phyloP scores from a whole-genome alignment of 2,113 vertebrate genomes.

The Gobius niger region DNA sequence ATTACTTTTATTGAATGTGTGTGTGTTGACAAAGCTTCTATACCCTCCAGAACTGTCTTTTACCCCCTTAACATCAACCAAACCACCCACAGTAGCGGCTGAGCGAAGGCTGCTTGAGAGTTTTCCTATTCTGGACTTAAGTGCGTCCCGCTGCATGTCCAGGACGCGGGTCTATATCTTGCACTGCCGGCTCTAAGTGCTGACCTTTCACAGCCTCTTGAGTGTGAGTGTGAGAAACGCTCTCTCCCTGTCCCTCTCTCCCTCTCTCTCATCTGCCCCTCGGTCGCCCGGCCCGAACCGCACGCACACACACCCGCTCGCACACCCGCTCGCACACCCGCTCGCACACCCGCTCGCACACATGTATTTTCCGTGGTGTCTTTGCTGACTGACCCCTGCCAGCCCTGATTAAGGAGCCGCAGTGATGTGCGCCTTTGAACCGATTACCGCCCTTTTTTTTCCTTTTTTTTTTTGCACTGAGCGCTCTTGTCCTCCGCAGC shows the following conservation, averaged over 20 bases:
- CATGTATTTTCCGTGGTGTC: conserved; percentile 57
- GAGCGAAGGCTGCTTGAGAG: conserved; percentile 39
- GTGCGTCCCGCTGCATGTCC: conserved; percentile 42
- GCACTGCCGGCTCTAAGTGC: conserved; percentile 66
- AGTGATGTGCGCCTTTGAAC: conserved; percentile 94
- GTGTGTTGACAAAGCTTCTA: too few species aligned
- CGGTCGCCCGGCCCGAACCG: conserved; percentile 32
- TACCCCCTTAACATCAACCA: neutral
- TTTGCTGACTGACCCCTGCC: conserved; percentile 88
- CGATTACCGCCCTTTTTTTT: conserved; percentile 76
- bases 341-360: conserved; percentile 24
- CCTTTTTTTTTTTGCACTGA: conserved; percentile 82
- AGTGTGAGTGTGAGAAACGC: conserved; percentile 89
- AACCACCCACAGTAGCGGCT: neutral
- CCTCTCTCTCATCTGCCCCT: conserved; percentile 79
- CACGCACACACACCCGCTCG: conserved; percentile 8
- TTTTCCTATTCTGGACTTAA: conserved; percentile 64
- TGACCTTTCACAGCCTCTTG: conserved; percentile 87
- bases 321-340: conserved; percentile 3
- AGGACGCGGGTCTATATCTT: conserved; percentile 54
- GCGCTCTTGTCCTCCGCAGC: conserved; percentile 86
- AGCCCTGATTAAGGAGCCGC: conserved; percentile 93
- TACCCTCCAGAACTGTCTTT: too few species aligned
- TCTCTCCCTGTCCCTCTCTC: conserved; percentile 84
- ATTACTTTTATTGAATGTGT: too few species aligned